Percentiles rank a stretch among this genome's conserved stretches.
phyloP scores from a whole-genome alignment of 2,113 vertebrate species.

The Sylvilagus bachmani region DNA sequence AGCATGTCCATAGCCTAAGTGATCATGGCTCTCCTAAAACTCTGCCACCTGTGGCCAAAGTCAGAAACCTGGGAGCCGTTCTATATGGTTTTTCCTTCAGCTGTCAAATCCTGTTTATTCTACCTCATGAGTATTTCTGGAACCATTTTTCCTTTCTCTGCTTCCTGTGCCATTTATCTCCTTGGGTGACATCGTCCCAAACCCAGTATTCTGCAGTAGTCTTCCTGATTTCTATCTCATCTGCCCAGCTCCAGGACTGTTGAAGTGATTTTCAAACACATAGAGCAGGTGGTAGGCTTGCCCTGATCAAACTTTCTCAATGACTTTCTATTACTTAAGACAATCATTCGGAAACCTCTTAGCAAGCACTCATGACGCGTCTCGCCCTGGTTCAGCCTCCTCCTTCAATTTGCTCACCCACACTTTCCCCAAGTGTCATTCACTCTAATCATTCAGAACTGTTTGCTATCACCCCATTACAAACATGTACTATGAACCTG shows the following conservation, averaged over 20 bases:
- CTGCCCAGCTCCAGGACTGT: neutral
- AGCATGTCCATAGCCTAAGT: neutral
- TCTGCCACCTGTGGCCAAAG: neutral
- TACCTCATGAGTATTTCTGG: neutral
- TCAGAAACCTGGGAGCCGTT: neutral
- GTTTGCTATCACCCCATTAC: neutral
- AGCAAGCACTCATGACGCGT: neutral
- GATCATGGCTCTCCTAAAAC: conserved; percentile 16
- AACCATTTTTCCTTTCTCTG: neutral
- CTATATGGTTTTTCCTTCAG: neutral
- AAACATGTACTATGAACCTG: neutral
- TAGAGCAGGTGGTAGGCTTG: neutral
- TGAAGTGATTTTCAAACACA: conserved; percentile 34
- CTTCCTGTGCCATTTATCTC: neutral
- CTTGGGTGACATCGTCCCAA: neutral
- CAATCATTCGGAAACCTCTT: neutral
- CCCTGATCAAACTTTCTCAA: neutral
- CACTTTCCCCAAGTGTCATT: neutral
- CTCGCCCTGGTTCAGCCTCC: neutral
- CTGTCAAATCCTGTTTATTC: neutral
- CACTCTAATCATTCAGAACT: neutral
- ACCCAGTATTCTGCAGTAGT: neutral
- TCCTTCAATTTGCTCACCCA: neutral
- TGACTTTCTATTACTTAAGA: neutral
- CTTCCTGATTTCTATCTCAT: conserved; percentile 19